Evolutionary conservation across 2,888 invertebrate genomes (phyloP), one percentile per base, ranked within the genome.

Genomic region (Tuta absoluta): DNA sequence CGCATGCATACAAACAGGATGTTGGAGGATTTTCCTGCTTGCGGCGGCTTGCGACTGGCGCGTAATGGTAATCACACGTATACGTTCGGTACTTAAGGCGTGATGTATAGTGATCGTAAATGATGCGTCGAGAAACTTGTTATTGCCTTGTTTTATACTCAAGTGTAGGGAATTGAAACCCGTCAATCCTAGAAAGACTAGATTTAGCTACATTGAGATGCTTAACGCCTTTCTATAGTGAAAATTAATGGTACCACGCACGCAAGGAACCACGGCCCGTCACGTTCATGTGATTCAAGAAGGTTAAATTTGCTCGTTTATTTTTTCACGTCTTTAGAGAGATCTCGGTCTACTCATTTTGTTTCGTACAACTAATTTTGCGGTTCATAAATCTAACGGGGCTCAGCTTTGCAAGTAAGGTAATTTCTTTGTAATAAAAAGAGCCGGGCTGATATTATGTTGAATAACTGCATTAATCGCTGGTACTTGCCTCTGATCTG

Each of bases 1-100:
- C 75, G 72, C 73, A 71, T 78, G 78, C 78, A 80, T 77, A 71
- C 75, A 77, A 87, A 85, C 86, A 86, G 86, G 85, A 86, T 85
- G 79, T 81, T 66, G 75, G 72, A 78, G 75, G 78, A 82, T 88
- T 89, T 87, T 89, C 87, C 87, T 87, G 77, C 74, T 71, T 75
- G 76, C 66, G 68, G 71, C 66, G 73, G 71, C 69, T n/a, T 68
- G 70, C 24, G 56, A 56, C 28, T 56, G 24, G 17, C 33, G 56
- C 33, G 56, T 33, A n/a, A 56, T 17, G 24, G 11, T 19, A 37
- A 67, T 71, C 70, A 74, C 75, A 69, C 70, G 79, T 76, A 71
- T 75, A 75, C 71, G 74, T 73, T 70, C 74, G 69, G 76, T 78
- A 76, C 76, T 79, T 75, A 68, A 66, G 51, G 65, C 70, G 67